Evolutionary conservation across 2,797 vertebrate species (phyloP).

Genomic region (Acipenser transmontanus): DNA sequence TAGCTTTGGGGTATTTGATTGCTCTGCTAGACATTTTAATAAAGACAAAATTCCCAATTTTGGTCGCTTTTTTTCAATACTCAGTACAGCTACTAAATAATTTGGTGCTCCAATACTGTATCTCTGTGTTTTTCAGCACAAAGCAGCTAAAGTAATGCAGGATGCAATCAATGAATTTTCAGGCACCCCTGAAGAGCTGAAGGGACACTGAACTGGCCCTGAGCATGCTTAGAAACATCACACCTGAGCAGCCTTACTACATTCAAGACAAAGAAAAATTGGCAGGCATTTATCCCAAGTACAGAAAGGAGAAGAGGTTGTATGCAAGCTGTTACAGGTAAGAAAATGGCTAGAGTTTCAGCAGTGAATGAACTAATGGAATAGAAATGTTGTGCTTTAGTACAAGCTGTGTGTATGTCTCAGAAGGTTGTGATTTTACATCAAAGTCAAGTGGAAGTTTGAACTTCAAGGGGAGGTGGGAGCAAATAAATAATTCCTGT

Average conservation of each 20-base stretch:
- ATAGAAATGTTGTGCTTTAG: background rate
- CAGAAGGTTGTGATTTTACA: constrained; percentile 22
- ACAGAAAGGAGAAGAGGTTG: constrained; percentile 85
- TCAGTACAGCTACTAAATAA: too few relatives aligned
- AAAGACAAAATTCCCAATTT: too few relatives aligned
- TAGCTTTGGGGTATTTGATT: too few relatives aligned
- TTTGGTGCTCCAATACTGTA: too few relatives aligned
- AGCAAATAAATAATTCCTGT: too few relatives aligned
- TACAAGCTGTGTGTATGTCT: background rate
- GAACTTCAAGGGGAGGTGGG: background rate
- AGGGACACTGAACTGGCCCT: constrained; percentile 82
- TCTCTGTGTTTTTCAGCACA: constrained; percentile 60
- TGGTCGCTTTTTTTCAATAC: too few relatives aligned
- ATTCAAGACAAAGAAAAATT: constrained; percentile 91
- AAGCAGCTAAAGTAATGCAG: constrained; percentile 91
- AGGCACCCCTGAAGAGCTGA: constrained; percentile 86
- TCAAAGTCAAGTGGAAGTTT: constrained; percentile 21
- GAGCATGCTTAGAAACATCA: constrained; percentile 82
- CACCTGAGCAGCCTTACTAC: constrained; percentile 84
- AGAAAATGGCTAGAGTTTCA: constrained; percentile 3
- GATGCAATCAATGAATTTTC: constrained; percentile 94
- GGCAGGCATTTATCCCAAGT: constrained; percentile 86
- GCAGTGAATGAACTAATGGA: too few relatives aligned
- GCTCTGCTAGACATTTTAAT: too few relatives aligned
- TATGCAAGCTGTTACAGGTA: constrained; percentile 92